phyloP scores from a whole-genome alignment of 2,797 vertebrate species.

The Chiroxiphia lanceolata region DNA sequence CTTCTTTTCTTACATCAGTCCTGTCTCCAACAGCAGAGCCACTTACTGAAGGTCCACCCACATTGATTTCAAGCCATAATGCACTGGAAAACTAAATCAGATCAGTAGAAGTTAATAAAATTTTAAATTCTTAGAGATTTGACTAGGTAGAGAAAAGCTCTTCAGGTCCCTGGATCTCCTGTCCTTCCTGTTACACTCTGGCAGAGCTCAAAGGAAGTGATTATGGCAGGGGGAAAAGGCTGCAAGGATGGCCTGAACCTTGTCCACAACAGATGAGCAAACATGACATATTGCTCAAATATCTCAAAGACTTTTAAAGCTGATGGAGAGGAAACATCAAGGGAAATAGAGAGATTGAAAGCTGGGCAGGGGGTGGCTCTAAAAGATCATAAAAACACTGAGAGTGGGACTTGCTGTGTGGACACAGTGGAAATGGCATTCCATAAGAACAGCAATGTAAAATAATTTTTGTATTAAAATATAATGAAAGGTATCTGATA shows the following conservation, averaged over 20 bases:
- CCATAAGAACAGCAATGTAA: background rate
- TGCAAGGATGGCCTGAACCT: background rate
- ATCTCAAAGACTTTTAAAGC: background rate
- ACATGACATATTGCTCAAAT: background rate
- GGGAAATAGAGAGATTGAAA: background rate
- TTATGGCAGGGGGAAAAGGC: background rate
- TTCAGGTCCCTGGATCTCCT: background rate
- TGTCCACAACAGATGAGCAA: background rate
- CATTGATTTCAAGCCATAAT: background rate
- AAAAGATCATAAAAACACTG: background rate
- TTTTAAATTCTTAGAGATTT: background rate
- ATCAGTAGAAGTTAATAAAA: background rate
- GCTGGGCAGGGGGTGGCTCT: background rate
- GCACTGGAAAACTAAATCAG: background rate
- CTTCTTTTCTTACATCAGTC: background rate
- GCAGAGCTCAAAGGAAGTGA: background rate
- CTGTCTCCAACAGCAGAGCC: background rate
- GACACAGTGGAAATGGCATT: background rate
- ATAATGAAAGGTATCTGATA: background rate
- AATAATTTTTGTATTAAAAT: background rate
- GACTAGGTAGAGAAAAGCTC: background rate
- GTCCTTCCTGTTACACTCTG: rapidly evolving
- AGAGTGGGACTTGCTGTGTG: background rate
- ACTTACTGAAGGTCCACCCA: background rate
- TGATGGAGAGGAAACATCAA: background rate